Evolutionary conservation across 2,113 vertebrate genomes (phyloP).

Genomic region (Chionodraco myersi): DNA sequence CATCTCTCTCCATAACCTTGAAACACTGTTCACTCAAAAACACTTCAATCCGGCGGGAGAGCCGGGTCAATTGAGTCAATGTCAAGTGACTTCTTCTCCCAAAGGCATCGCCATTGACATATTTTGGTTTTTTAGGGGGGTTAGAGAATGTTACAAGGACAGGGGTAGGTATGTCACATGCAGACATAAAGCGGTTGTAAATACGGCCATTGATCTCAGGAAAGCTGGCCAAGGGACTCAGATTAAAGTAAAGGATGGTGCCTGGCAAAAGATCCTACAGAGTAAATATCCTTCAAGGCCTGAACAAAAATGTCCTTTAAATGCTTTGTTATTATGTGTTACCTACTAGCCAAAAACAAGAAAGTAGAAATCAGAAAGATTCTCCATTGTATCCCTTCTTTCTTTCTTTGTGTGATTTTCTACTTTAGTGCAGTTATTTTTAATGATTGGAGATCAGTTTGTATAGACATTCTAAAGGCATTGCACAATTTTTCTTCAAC

Average conservation of each 20-base stretch:
- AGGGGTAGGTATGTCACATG: constrained; percentile 26
- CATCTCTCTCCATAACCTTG: constrained; percentile 75
- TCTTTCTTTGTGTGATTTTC: not conserved
- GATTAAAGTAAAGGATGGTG: constrained; percentile 11
- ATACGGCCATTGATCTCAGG: constrained; percentile 8
- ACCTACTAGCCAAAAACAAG: not conserved
- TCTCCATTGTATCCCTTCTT: not conserved
- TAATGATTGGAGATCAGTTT: constrained; percentile 2
- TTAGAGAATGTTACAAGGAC: constrained; percentile 41
- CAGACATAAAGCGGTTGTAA: constrained; percentile 25
- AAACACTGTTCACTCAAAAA: constrained; percentile 78
- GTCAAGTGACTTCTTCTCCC: constrained; percentile 58
- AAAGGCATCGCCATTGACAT: constrained; percentile 39
- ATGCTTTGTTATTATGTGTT: not conserved
- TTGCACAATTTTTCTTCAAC: constrained; percentile 7
- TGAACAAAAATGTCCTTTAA: not conserved
- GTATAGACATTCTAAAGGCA: constrained; percentile 3
- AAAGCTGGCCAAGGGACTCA: not conserved
- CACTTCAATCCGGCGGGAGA: constrained; percentile 68
- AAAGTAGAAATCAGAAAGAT: not conserved
- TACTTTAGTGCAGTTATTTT: constrained; percentile 10
- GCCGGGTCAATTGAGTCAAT: constrained; percentile 71
- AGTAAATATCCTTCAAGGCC: constrained; percentile 20
- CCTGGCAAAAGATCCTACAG: not conserved
- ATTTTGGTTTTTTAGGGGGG: not conserved